These are phyloP conservation scores for Drosophila quinaria DNA, from an alignment of 2,888 invertebrate genomes.

Conservation along the genomic window DNA sequence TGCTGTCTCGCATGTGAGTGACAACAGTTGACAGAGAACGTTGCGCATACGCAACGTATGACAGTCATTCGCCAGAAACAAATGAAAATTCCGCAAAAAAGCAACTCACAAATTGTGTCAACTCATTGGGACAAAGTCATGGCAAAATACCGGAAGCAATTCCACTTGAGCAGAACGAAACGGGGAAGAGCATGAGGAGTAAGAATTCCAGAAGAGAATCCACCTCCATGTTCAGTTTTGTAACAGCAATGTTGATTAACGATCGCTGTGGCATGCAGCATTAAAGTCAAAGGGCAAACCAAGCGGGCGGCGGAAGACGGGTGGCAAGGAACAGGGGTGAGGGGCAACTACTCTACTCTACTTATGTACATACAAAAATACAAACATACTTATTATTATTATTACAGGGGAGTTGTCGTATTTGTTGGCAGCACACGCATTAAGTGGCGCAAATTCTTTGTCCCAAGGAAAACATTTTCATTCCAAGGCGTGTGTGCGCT, in stretches of 20 bases:
- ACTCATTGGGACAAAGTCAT: constrained; percentile 54
- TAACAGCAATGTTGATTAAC: constrained; percentile 57
- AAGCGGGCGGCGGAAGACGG: not conserved
- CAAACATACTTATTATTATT: constrained; percentile 44
- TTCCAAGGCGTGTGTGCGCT: constrained; percentile 63
- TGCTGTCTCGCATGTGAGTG: constrained; percentile 35
- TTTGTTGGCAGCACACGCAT: constrained; percentile 53
- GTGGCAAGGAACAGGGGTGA: not conserved
- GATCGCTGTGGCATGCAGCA: constrained; percentile 54
- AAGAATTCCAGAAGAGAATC: constrained; percentile 4
- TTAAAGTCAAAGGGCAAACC: constrained; percentile 44
- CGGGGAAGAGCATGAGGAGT: not conserved
- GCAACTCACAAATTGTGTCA: constrained; percentile 43
- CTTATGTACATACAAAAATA: constrained; percentile 1
- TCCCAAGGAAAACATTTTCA: constrained; percentile 77
- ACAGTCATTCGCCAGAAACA: constrained; percentile 39
- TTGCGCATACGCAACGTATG: constrained; percentile 62
- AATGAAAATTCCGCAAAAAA: constrained; percentile 48
- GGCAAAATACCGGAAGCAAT: constrained; percentile 60
- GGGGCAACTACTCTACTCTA: constrained; percentile 25
- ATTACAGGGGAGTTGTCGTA: constrained; percentile 44
- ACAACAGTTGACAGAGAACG: constrained; percentile 49
- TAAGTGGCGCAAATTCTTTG: constrained; percentile 70
- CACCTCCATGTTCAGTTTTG: constrained; percentile 19
- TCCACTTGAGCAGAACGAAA: constrained; percentile 4